A percentile compares a stretch with the other conserved stretches of the same genome.
These are phyloP conservation scores for Phthorimaea operculella DNA, from an alignment of 1,140 invertebrate genomes.

Conservation along the genomic window DNA sequence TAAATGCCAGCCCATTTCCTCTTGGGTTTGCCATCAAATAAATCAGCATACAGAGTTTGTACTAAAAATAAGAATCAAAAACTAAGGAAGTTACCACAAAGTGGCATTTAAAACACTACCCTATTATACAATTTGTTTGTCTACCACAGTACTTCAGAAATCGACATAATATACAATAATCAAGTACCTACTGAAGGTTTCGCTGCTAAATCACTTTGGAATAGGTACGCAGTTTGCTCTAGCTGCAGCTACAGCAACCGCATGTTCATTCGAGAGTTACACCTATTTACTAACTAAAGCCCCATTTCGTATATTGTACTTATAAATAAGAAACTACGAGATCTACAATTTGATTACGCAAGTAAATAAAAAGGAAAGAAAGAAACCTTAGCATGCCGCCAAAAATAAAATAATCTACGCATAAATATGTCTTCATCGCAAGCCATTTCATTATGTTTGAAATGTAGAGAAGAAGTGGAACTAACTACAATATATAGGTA, in stretches of 20 bases:
- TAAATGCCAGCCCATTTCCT: neutral
- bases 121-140: neutral
- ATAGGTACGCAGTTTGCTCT: too few species aligned
- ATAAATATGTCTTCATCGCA: neutral
- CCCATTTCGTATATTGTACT: neutral
- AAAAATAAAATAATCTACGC: neutral
- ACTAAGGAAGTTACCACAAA: too few species aligned
- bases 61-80: too few species aligned
- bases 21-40: too few species aligned
- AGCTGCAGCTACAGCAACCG: too few species aligned
- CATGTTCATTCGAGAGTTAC: slow-evolving; percentile 12
- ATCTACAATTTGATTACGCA: slow-evolving; percentile 15
- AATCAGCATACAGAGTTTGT: too few species aligned
- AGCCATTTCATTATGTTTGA: neutral
- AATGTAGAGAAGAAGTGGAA: neutral
- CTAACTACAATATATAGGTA: too few species aligned
- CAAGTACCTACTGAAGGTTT: too few species aligned
- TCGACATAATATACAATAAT: too few species aligned
- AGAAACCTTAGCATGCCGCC: neutral
- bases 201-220: too few species aligned
- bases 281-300: slow-evolving; percentile 8
- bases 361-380: neutral
- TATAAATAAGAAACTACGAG: slow-evolving; percentile 13
- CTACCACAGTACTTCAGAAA: too few species aligned
- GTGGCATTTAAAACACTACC: neutral